Conservation (phyloP, 2,888 invertebrate genomes). For the Drosophila paramelanica region DNA sequence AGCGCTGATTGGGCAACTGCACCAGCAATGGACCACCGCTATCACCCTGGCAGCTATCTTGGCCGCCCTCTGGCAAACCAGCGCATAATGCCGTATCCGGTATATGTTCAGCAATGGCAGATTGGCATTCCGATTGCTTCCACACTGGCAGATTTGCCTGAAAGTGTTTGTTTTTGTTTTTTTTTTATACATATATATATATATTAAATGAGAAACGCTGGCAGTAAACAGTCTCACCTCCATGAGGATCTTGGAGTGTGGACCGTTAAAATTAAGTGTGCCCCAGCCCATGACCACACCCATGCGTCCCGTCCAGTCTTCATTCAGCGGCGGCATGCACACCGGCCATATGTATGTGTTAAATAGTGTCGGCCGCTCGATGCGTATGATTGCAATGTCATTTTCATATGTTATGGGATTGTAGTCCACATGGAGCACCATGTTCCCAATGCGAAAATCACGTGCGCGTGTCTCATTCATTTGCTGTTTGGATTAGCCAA, state of each 20-base stretch:
- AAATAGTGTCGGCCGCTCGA: constrained; percentile 89
- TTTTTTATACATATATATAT: not conserved
- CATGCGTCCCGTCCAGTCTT: constrained; percentile 87
- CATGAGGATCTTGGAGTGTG: constrained; percentile 89
- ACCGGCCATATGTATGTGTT: constrained; percentile 93
- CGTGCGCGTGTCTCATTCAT: constrained; percentile 89
- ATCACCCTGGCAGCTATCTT: constrained; percentile 92
- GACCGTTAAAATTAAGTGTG: constrained; percentile 89
- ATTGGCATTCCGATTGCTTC: constrained; percentile 88
- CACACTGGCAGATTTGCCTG: constrained; percentile 89
- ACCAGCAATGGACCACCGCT: constrained; percentile 90
- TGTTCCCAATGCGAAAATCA: constrained; percentile 89
- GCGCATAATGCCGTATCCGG: constrained; percentile 91
- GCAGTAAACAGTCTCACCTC: constrained; percentile 86
- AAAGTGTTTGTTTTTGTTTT: not conserved
- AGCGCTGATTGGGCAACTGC: constrained; percentile 90
- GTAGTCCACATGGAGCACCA: constrained; percentile 89
- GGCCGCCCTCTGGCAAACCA: constrained; percentile 90
- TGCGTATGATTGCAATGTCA: constrained; percentile 91
- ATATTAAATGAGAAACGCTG: not conserved
- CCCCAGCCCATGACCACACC: constrained; percentile 93
- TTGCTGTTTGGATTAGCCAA: constrained; percentile 20
- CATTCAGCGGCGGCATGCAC: constrained; percentile 90
- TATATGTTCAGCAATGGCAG: constrained; percentile 88
- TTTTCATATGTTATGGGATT: constrained; percentile 89